Evolutionary conservation across 2,888 invertebrate genomes (phyloP).

Genomic region (Euphydryas editha): DNA sequence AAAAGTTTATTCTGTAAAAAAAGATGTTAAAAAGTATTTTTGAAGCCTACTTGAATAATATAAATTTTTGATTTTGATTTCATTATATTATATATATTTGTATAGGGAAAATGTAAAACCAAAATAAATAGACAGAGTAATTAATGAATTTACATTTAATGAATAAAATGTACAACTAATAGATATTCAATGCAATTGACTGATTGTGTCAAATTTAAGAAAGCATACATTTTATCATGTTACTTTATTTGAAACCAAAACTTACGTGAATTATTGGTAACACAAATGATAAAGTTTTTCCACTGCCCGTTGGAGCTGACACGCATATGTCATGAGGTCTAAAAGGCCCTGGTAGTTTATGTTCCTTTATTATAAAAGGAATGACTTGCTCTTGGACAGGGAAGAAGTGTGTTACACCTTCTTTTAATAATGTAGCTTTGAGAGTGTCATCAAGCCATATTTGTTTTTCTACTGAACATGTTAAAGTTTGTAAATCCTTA

Average conservation of each 20-base stretch:
- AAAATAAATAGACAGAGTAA: no score
- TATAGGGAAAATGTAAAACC: no score
- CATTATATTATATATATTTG: no score
- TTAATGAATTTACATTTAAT: no score
- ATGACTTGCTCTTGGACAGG: conserved; percentile 93
- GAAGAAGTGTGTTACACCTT: conserved; percentile 91
- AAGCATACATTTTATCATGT: no score
- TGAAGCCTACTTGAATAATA: no score
- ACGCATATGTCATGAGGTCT: conserved; percentile 96
- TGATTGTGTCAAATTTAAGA: no score
- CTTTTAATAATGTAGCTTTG: conserved; percentile 85
- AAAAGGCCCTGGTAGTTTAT: conserved; percentile 83
- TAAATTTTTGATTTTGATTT: no score
- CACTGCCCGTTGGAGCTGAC: conserved; percentile 98
- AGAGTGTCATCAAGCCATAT: conserved; percentile 86
- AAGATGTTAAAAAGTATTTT: no score
- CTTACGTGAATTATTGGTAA: conserved; percentile 93
- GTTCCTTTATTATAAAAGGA: conserved; percentile 88
- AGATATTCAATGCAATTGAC: no score
- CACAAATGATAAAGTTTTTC: conserved; percentile 97
- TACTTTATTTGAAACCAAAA: background rate
- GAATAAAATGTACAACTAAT: no score
- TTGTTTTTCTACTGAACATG: conserved; percentile 81
- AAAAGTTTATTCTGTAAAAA: no score
- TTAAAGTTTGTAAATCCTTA: conserved; percentile 85